Evolutionary conservation across 2,797 vertebrate genomes (phyloP).

Genomic region (Ataeniobius toweri): DNA sequence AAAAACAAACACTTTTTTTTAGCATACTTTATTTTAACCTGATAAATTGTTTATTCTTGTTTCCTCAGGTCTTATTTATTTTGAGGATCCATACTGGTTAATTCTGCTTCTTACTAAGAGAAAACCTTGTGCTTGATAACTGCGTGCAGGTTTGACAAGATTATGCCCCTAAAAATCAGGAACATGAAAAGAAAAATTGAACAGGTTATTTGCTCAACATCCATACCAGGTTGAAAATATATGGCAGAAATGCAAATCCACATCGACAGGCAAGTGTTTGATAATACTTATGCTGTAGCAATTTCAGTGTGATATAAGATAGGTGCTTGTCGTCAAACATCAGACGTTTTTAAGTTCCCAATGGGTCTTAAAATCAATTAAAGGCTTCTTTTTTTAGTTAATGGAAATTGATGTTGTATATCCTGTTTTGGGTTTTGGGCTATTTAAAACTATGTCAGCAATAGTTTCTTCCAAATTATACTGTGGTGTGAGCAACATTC

Average conservation of each 20-base stretch:
- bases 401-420: constrained; percentile 13
- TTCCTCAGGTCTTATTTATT: background rate
- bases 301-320: too few species aligned
- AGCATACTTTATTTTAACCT: background rate
- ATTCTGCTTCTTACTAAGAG: background rate
- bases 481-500: constrained; percentile 1
- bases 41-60: background rate
- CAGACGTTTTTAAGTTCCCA: background rate
- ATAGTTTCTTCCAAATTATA: background rate
- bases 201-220: background rate
- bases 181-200: background rate
- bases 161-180: background rate
- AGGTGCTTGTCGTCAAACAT: background rate
- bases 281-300: background rate
- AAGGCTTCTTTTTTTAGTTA: constrained; percentile 17
- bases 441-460: constrained; percentile 13
- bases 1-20: background rate
- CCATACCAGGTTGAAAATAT: background rate
- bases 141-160: background rate
- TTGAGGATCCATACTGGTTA: background rate
- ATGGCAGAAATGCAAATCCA: background rate
- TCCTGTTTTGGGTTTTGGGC: constrained; percentile 13
- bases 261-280: background rate
- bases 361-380: background rate
- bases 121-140: background rate